phyloP scores from a whole-genome alignment of 2,888 invertebrate genomes.

The Lordiphosa andalusiaca region DNA sequence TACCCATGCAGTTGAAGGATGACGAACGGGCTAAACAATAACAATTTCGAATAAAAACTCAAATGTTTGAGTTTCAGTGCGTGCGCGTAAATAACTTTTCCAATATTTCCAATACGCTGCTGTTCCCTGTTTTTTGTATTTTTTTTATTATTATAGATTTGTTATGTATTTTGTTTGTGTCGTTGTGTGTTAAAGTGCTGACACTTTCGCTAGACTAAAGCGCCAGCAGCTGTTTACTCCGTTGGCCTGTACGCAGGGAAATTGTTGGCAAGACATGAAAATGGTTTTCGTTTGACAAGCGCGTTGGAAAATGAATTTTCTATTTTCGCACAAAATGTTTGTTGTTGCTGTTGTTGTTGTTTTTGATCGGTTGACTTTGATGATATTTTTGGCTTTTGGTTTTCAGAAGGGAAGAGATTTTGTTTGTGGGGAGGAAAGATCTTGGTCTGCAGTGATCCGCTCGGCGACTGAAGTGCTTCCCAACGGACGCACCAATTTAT shows the following conservation, averaged over 20 bases:
- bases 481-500: slow-evolving; percentile 56
- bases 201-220: slow-evolving; percentile 41
- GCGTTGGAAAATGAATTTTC: slow-evolving; percentile 11
- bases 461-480: slow-evolving; percentile 46
- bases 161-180: slow-evolving; percentile 8
- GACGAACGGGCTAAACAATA: slow-evolving; percentile 23
- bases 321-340: slow-evolving; percentile 19
- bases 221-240: slow-evolving; percentile 46
- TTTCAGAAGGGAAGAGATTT: background rate
- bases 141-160: slow-evolving; percentile 14
- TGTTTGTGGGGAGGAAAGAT: slow-evolving; percentile 7
- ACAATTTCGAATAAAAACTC: slow-evolving; percentile 15
- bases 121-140: slow-evolving; percentile 3
- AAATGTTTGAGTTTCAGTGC: background rate
- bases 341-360: slow-evolving; percentile 4
- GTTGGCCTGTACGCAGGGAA: slow-evolving; percentile 35
- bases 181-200: slow-evolving; percentile 42
- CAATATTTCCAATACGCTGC: slow-evolving; percentile 6
- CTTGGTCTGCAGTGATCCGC: slow-evolving; percentile 39
- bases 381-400: slow-evolving; percentile 27
- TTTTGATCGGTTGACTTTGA: slow-evolving; percentile 13
- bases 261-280: slow-evolving; percentile 66
- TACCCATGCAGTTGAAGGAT: slow-evolving; percentile 67
- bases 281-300: slow-evolving; percentile 43
- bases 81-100: background rate